Base-by-base conservation (phyloP, 2,888 invertebrate species). In the Erebia aethiops region DNA sequence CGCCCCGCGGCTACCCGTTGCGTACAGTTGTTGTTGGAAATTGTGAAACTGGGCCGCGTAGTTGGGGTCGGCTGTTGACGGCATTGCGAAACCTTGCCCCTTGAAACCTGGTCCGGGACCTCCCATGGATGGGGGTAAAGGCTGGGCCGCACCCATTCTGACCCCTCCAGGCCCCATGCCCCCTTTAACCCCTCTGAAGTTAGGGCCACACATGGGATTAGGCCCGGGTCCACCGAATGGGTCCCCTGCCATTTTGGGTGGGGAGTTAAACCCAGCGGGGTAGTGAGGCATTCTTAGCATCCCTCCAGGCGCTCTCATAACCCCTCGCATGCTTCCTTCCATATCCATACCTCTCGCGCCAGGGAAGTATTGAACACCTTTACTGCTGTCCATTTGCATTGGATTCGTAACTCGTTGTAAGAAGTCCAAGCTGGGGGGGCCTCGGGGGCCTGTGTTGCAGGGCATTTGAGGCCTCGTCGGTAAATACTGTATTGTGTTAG, bases 401-500 rank as follows among this genome's bases (percentile, higher is more conserved):
- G 98, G 98, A 86, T 97, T 97, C 21, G 98, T 96, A 82, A 97
- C 98, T 72, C 98, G 95, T 80, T 97, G 98, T 70, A 98, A 92
- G 90, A 98, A 98, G 82, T 98, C 98, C 76, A 98, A 93, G 89
- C 97, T 97, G 56, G 98, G 98, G 7, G 98, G 97, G 11, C 97
- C 96, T 60, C 98, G 94, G 0, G 96, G 96, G 67, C 95, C 95
- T 46, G 94, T 93, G 74, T 95, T 94, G 81, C 95, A 95, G 13
- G 95, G 95, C 81, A 96, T 96, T 85, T 98, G 98, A n/a, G 98
- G 97, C 90, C 98, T 95, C 67, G 98, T 98, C 26, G 99, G 99
- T 87, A 99, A 95, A 94, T 99, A 99, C 94, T 99, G 99, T 85
- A 99, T 99, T 52, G 99, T 99, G 90, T 99, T 99, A 0, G 99